These are phyloP conservation scores for Pandion haliaetus DNA, from an alignment of 2,113 vertebrate genomes.

Conservation along the genomic window DNA sequence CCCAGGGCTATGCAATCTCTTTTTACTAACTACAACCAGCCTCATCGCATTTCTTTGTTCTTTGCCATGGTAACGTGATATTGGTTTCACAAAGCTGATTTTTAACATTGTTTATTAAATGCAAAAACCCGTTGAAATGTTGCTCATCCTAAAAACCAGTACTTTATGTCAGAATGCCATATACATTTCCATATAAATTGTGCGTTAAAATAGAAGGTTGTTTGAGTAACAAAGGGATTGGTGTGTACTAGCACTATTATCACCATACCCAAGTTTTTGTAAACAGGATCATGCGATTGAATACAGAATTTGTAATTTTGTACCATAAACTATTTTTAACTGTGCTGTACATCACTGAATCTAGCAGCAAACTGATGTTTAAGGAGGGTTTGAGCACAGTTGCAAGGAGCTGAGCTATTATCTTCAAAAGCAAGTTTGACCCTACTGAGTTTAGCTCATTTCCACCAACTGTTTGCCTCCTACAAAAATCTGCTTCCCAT, in stretches of 20 bases:
- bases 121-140: not conserved
- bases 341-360: fast-evolving
- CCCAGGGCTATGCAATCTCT: not conserved
- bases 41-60: not conserved
- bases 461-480: not conserved
- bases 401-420: not conserved
- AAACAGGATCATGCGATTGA: not conserved
- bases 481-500: not conserved
- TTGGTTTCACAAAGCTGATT: not conserved
- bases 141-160: not conserved
- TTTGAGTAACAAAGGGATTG: not conserved
- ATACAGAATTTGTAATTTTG: not conserved
- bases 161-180: not conserved
- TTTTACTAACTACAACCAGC: not conserved
- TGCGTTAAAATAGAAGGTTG: not conserved
- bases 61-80: slow-evolving; percentile 10
- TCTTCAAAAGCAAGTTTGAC: slow-evolving; percentile 17
- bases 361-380: not conserved
- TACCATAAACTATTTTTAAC: not conserved
- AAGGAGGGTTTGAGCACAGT: not conserved
- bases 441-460: not conserved
- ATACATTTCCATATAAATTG: not conserved
- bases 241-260: not conserved
- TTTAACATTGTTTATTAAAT: not conserved
- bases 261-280: not conserved